Percentiles rank a stretch among this genome's conserved stretches.
Conservation (phyloP, 2,888 invertebrate genomes). For the Eurytoma adleriae region DNA sequence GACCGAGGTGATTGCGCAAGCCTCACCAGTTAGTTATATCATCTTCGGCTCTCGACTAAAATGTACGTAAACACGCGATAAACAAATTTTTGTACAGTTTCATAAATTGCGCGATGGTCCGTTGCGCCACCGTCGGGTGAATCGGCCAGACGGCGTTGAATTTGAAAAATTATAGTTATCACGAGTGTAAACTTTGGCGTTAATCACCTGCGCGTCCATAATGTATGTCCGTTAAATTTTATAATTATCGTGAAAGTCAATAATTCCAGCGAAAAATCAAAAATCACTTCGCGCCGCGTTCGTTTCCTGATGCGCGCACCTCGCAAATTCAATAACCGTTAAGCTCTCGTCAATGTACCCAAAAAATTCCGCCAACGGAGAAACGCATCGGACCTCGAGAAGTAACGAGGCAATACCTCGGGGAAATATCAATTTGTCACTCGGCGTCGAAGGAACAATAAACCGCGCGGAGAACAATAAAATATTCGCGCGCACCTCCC, state of each 20-base stretch:
- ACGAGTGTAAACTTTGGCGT: no score
- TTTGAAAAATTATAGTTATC: no score
- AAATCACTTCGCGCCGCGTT: background rate
- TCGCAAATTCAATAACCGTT: background rate
- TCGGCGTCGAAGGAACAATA: background rate
- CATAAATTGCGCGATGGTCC: constrained; percentile 9
- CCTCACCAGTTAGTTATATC: constrained; percentile 18
- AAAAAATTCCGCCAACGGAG: no score
- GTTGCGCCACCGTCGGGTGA: constrained; percentile 13
- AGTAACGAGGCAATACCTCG: no score
- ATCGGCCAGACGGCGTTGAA: background rate
- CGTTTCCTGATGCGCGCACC: background rate
- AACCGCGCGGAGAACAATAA: constrained; percentile 8
- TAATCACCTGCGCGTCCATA: no score
- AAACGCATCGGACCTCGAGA: no score
- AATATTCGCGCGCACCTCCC: background rate
- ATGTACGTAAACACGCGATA: constrained; percentile 32
- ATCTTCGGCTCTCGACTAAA: constrained; percentile 34
- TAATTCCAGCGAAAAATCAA: background rate
- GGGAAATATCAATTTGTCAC: constrained; percentile 20
- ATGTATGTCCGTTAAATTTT: background rate
- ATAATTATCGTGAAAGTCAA: background rate
- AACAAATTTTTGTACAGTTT: constrained; percentile 27
- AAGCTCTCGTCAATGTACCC: background rate
- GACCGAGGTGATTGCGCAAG: no score